Percentiles rank a stretch among this genome's conserved stretches.
Evolutionary conservation across 2,888 invertebrate species (phyloP).

Genomic region (Thalpophila matura): DNA sequence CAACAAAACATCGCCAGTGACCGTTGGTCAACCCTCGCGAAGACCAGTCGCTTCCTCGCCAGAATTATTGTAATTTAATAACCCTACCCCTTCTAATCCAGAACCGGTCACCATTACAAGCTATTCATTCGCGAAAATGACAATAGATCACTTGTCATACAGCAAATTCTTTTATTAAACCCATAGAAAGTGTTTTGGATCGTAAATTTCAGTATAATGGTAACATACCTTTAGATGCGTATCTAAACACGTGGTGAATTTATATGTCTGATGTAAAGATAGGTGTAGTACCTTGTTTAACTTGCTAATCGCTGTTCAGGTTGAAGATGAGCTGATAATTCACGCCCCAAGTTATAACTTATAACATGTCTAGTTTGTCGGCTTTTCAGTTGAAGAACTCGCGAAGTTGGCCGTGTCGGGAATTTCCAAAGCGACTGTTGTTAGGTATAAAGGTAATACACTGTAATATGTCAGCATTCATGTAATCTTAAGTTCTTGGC

Average conservation of each 20-base stretch:
- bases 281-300: slow-evolving; percentile 82
- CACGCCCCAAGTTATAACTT: slow-evolving; percentile 69
- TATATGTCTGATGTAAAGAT: slow-evolving; percentile 66
- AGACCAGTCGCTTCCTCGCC: slow-evolving; percentile 65
- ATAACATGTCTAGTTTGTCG: slow-evolving; percentile 40
- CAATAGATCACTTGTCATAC: slow-evolving; percentile 88
- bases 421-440: slow-evolving; percentile 47
- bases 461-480: slow-evolving; percentile 49
- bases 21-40: slow-evolving; percentile 60
- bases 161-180: slow-evolving; percentile 73
- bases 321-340: slow-evolving; percentile 83
- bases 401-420: slow-evolving; percentile 41
- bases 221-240: slow-evolving; percentile 70
- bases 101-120: slow-evolving; percentile 73
- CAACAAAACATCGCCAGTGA: slow-evolving; percentile 43
- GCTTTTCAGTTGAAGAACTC: slow-evolving; percentile 58
- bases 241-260: slow-evolving; percentile 81
- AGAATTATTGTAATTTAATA: slow-evolving; percentile 89
- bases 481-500: slow-evolving; percentile 45
- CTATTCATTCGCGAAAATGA: slow-evolving; percentile 81
- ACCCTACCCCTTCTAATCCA: slow-evolving; percentile 67
- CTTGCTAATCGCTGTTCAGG: slow-evolving; percentile 84
- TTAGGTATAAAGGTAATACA: slow-evolving; percentile 38
- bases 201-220: slow-evolving; percentile 72
- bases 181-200: slow-evolving; percentile 73